Base-by-base conservation (phyloP, 2,113 vertebrate genomes). In the Galeopterus variegatus region DNA sequence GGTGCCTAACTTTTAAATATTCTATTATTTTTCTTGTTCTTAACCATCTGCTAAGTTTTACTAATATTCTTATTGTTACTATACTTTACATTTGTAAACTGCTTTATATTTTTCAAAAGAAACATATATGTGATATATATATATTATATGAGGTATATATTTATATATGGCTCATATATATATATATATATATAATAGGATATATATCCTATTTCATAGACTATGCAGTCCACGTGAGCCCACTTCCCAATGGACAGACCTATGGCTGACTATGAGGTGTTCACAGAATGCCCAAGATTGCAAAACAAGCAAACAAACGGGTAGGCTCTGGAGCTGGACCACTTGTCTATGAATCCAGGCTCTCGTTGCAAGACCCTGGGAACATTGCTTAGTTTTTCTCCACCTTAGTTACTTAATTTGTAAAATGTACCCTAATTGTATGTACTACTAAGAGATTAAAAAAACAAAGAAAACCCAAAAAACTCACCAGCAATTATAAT, bases 391-490 rank as follows among this genome's bases (percentile, higher is more conserved):
- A 62, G 14, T 24, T 84, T 92, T 88, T 92, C 58, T 62, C n/a
- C 3, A 56, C 21, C 8, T 54, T 48, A 87, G 14, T 67, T 72
- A 48, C 54, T 67, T 87, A 54, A 36, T 76, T 88, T 94, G 6
- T 81, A 89, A 89, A 75, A 33, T n/a, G 48, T 28, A 70, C 67
- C 31, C 84, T 80, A 86, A 88, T 85, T 76, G 56, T 64, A 81
- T 28, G 18, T 50, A 64, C 45, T 83, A 56, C 11, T 77, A 60
- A 58, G 58, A 85, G n/a, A 92, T 85, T 24, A 4, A 21, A n/a
- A 94, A 81, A 52, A 26, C 41, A 41, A 41, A 41, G 41, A 41
- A 41, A 41, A 41, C 41, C 41, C 41, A 41, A 41, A 89, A 75
- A 21, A 36, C n/a, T 70, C 70, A 84, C 79, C 41, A 82, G 9